These are phyloP conservation scores for Crocodylus rhombifer DNA, from an alignment of 2,797 vertebrate genomes.

Conservation along the genomic window DNA sequence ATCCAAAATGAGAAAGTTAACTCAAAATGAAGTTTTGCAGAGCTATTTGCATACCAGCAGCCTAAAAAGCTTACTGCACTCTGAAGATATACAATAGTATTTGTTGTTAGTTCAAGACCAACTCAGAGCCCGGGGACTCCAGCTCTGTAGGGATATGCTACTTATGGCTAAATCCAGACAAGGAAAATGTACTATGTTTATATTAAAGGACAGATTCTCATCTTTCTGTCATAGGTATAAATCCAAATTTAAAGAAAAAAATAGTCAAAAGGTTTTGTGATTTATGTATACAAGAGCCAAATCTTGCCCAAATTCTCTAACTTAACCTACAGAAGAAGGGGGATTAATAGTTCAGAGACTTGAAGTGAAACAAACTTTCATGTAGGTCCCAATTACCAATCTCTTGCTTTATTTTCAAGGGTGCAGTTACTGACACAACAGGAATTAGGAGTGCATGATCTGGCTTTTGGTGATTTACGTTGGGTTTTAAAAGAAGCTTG, in stretches of 20 bases:
- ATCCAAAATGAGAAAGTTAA: neutral
- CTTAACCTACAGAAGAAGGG: neutral
- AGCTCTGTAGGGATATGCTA: neutral
- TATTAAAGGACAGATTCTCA: neutral
- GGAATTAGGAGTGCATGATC: slow-evolving; percentile 40
- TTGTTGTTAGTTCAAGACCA: neutral
- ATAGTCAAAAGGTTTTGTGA: neutral
- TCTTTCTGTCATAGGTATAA: neutral
- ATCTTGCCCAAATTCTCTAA: neutral
- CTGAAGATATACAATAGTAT: neutral
- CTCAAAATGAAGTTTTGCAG: neutral
- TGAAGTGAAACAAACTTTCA: neutral
- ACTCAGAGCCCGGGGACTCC: neutral
- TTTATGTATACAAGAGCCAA: neutral
- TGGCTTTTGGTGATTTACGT: slow-evolving; percentile 40
- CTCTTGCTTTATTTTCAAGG: neutral
- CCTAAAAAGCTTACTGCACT: neutral
- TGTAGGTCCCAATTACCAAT: neutral
- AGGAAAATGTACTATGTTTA: neutral
- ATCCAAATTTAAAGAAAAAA: neutral
- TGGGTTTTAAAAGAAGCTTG: neutral
- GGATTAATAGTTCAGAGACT: neutral
- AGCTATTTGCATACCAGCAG: accelerated
- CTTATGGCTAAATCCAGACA: neutral
- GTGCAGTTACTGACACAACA: neutral